A percentile compares a stretch with the other conserved stretches of the same genome.
Conservation (phyloP, 2,113 vertebrate species). For the Coracopsis vasa region DNA sequence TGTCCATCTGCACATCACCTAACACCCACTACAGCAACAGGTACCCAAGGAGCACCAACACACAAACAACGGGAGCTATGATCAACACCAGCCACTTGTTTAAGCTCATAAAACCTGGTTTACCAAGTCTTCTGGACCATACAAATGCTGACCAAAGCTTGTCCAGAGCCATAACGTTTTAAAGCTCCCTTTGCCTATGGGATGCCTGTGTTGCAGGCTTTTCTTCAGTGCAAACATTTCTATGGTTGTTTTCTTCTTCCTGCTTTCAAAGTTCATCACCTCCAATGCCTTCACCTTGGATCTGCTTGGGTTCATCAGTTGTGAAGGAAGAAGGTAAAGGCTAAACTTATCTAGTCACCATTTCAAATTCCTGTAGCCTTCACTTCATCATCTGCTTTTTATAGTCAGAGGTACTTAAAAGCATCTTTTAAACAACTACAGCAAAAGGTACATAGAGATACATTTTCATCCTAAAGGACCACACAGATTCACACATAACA, state of each 20-base stretch:
- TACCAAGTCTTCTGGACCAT: neutral
- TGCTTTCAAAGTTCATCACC: neutral
- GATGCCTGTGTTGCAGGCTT: neutral
- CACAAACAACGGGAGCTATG: rapidly evolving
- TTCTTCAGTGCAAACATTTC: neutral
- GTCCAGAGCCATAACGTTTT: neutral
- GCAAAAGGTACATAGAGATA: neutral
- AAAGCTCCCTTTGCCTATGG: neutral
- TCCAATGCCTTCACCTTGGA: neutral
- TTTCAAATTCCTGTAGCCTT: neutral
- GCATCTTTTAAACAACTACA: neutral
- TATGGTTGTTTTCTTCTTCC: neutral
- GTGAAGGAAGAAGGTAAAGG: neutral
- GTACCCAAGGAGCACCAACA: neutral
- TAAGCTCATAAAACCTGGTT: neutral
- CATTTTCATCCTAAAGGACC: neutral
- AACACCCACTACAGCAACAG: neutral
- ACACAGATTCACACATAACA: rapidly evolving
- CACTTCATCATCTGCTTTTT: neutral
- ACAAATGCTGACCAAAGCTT: neutral
- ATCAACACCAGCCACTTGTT: neutral
- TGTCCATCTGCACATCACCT: neutral
- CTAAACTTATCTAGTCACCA: neutral
- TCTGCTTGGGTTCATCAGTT: neutral
- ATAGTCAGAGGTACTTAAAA: neutral